Base-by-base conservation (phyloP, 2,797 vertebrate species). In the Atherinosoma microstoma region DNA sequence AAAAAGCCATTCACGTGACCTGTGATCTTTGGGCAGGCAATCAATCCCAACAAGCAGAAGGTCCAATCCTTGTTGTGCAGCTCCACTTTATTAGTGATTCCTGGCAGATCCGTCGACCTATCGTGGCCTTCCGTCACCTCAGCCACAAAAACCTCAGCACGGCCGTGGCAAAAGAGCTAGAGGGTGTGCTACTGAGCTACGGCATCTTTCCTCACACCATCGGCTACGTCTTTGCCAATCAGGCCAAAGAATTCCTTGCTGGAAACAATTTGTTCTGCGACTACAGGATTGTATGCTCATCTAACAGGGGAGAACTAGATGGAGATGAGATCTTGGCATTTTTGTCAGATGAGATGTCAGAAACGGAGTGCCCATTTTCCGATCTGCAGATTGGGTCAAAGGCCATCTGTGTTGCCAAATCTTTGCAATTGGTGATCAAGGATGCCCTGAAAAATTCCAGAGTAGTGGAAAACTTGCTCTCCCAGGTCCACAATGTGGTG, bases 401-500 rank as follows among this genome's bases (percentile, higher is more conserved):
- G n/a, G 73, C 71, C 22, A 56, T 53, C 27, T 96, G 94, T 79
- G 79, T 92, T 13, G 87, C 84, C 47, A 82, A 61, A 53, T 78
- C 66, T 5, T 71, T 96, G 68, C 93, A 94, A 75, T 80, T 80
- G 27, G 93, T 95, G 56, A 94, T 96, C 64, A 91, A 89, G 53
- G 93, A 94, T 66, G 94, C 95, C 0, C 79, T 96, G 62, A 94
- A 92, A 83, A 91, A 83, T 71, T 94, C 94, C n/a, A 87, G 92
- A 47, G 92, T 93, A 6, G 94, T 94, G 36, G 93, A 94, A 73
- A 93, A 94, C 66, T 68, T 94, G 32, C 88, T 95, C 3, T 86
- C 81, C 12, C 94, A 95, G 80, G 83, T 91, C n/a, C 91, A 93
- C 66, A 93, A 93, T 0, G 89, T 95, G 24, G 90, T 95, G 69